Conservation (phyloP, 2,888 invertebrate genomes). For the Ephialtes manifestator region DNA sequence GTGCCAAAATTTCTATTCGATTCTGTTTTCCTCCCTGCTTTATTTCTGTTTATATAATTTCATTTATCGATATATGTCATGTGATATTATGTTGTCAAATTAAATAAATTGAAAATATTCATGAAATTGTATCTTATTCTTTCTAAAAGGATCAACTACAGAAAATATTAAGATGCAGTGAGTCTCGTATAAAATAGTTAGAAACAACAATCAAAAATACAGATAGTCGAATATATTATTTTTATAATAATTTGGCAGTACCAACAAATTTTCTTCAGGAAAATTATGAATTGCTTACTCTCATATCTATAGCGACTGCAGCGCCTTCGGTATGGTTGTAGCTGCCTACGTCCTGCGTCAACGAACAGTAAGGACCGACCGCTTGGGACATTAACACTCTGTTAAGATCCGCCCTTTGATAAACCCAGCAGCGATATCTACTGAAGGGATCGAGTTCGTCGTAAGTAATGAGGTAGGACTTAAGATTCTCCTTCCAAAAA, state of each 20-base stretch:
- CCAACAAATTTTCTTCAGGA: neutral
- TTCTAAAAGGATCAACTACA: too few relatives aligned
- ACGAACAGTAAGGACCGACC: conserved; percentile 96
- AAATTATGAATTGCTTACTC: conserved; percentile 87
- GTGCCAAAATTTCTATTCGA: too few relatives aligned
- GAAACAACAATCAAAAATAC: neutral
- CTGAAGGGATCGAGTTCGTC: conserved; percentile 98
- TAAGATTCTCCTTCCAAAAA: conserved; percentile 98
- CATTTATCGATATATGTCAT: too few relatives aligned
- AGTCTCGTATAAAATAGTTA: too few relatives aligned
- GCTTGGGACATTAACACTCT: conserved; percentile 94
- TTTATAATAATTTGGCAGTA: conserved; percentile 23
- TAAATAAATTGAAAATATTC: too few relatives aligned
- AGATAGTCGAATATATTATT: neutral
- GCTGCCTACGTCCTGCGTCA: conserved; percentile 96
- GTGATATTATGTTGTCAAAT: too few relatives aligned
- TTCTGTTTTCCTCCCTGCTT: too few relatives aligned
- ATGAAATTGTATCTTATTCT: too few relatives aligned
- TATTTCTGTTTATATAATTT: too few relatives aligned
- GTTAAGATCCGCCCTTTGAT: conserved; percentile 97
- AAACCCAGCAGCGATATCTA: conserved; percentile 99
- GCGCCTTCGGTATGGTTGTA: conserved; percentile 97
- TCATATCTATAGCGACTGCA: conserved; percentile 95
- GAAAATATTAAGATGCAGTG: too few relatives aligned
- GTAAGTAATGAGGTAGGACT: conserved; percentile 97